Percentiles rank a stretch among this genome's conserved stretches.
These are phyloP conservation scores for Hemitrygon akajei DNA, from an alignment of 2,797 vertebrate species.

Conservation along the genomic window DNA sequence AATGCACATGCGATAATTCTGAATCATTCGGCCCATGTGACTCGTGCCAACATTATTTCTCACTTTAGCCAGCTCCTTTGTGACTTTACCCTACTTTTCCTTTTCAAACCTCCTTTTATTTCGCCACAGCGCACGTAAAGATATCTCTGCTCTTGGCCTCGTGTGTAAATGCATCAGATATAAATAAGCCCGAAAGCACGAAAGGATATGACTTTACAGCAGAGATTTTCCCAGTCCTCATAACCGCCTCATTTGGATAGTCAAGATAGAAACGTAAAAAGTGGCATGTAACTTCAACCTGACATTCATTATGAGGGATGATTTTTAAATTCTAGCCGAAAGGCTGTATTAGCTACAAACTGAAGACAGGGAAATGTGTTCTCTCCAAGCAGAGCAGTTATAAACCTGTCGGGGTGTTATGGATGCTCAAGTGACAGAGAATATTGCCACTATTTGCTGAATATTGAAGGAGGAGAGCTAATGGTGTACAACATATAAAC, in stretches of 20 bases:
- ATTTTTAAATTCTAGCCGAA: conserved; percentile 22
- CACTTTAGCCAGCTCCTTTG: background rate
- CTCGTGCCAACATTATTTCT: background rate
- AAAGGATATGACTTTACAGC: background rate
- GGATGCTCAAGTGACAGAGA: conserved; percentile 53
- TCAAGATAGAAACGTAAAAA: conserved; percentile 19
- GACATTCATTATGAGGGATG: conserved; percentile 5
- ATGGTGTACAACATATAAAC: conserved; percentile 60
- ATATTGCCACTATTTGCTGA: conserved; percentile 57
- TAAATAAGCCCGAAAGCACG: background rate
- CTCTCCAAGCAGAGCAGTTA: conserved; percentile 51
- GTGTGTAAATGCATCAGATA: background rate
- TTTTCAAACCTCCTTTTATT: background rate
- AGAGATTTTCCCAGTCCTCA: background rate
- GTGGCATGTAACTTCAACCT: background rate
- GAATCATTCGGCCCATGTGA: no score
- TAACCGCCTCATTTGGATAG: background rate
- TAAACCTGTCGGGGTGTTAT: conserved; percentile 65
- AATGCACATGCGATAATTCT: no score
- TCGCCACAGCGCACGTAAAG: background rate
- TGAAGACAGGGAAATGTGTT: conserved; percentile 50
- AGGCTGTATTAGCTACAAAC: conserved; percentile 52
- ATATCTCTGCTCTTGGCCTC: background rate
- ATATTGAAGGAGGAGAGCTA: conserved; percentile 61
- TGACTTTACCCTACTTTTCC: background rate